A percentile compares a stretch with the other conserved stretches of the same genome.
Evolutionary conservation across 2,888 invertebrate genomes (phyloP).

Genomic region (Matsumyia berberina): DNA sequence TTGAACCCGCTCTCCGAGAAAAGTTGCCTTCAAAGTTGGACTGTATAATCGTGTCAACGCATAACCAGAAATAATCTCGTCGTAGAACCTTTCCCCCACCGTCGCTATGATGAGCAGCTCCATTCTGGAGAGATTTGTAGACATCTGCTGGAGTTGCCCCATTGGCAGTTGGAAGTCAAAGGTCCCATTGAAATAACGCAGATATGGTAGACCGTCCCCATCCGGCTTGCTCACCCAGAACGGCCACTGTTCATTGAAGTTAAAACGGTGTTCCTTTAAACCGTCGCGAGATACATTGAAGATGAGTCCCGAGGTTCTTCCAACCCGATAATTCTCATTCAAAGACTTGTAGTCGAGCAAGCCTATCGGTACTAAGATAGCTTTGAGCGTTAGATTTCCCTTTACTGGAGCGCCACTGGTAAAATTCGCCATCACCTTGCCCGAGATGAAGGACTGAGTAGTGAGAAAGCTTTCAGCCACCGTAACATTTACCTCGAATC

Average conservation of each 20-base stretch:
- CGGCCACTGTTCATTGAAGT: slow-evolving; percentile 90
- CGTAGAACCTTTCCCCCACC: slow-evolving; percentile 92
- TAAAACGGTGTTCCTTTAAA: slow-evolving; percentile 88
- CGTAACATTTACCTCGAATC: slow-evolving; percentile 95
- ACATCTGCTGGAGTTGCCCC: slow-evolving; percentile 86
- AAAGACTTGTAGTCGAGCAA: slow-evolving; percentile 85
- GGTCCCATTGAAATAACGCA: slow-evolving; percentile 92
- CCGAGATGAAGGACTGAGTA: slow-evolving; percentile 91
- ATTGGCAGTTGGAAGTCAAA: slow-evolving; percentile 93
- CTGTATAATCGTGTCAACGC: slow-evolving; percentile 93
- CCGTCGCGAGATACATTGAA: slow-evolving; percentile 62
- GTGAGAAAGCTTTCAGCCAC: slow-evolving; percentile 96
- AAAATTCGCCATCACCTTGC: slow-evolving; percentile 95
- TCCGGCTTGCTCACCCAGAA: slow-evolving; percentile 89
- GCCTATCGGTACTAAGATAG: slow-evolving; percentile 88
- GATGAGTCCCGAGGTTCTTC: slow-evolving; percentile 77
- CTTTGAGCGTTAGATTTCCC: slow-evolving; percentile 93
- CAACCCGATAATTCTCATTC: slow-evolving; percentile 84
- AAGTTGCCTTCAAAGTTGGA: slow-evolving; percentile 90
- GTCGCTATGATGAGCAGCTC: slow-evolving; percentile 92
- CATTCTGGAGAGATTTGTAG: slow-evolving; percentile 88
- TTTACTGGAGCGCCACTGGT: slow-evolving; percentile 94
- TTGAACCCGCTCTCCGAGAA: slow-evolving; percentile 94
- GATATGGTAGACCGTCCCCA: slow-evolving; percentile 86
- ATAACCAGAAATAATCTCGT: slow-evolving; percentile 91